Evolutionary conservation across 2,888 invertebrate species (phyloP).

Genomic region (Cheilosia variabilis): DNA sequence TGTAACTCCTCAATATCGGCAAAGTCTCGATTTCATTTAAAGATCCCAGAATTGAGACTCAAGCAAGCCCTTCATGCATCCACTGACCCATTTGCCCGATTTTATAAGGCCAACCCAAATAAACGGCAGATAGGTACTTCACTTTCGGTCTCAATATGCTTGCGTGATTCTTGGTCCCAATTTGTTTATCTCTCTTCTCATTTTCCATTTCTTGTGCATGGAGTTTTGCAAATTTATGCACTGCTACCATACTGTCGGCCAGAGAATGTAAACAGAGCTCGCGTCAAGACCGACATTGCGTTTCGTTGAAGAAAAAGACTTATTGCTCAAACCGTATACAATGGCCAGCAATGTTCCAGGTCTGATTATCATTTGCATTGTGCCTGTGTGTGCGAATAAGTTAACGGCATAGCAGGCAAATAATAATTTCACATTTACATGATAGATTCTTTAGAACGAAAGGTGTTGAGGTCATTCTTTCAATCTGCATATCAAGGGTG

Average conservation of each 20-base stretch:
- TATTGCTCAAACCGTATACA: no score
- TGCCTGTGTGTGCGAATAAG: no score
- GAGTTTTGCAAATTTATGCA: conserved; percentile 9
- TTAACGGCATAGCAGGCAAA: no score
- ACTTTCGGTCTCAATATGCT: conserved; percentile 32
- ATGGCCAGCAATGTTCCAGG: no score
- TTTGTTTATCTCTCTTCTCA: not conserved
- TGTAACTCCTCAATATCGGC: not conserved
- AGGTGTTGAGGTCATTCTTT: no score
- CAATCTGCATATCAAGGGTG: no score
- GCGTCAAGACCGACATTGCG: no score
- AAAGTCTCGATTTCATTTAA: conserved; percentile 21
- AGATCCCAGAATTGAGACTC: not conserved
- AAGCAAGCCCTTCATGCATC: not conserved
- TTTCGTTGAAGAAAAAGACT: no score
- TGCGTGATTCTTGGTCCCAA: not conserved
- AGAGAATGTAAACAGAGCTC: no score
- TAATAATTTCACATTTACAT: no score
- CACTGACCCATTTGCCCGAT: conserved; percentile 9
- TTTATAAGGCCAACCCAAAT: not conserved
- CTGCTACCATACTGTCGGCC: not conserved
- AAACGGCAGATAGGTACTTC: conserved; percentile 7
- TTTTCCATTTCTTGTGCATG: not conserved
- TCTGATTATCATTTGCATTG: no score
- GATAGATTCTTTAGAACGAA: no score